Evolutionary conservation across 2,888 invertebrate species (phyloP), one percentile per base, ranked within the genome.

Genomic region (Drosophila colorata): DNA sequence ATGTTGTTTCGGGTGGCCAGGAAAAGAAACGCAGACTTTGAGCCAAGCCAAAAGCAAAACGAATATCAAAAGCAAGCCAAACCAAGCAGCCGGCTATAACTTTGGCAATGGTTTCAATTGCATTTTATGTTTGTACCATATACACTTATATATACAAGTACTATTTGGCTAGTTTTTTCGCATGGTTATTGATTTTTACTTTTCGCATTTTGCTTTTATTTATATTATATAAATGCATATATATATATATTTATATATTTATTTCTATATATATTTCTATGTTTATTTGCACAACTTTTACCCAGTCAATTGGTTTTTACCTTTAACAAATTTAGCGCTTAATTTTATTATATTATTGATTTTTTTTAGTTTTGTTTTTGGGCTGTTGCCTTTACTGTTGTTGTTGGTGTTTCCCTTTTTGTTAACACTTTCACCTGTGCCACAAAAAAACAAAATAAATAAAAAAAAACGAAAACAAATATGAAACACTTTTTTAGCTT

Each of bases 1-100:
- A 87, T 83, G 83, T 83, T 83, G 83, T 84, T 82, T 82, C 49
- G 69, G 73, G 78, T 57, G 78, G 80, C 70, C 77, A 80, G 81
- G 68, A 79, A 85, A 76, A 63, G 74, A 61, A 69, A 66, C 43
- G 58, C 41, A 66, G 49, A 53, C 44, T 55, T 46, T 49, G 16
- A 11, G 43, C 40, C 38, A 49, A 64, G 41, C 43, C 47, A 20
- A 55, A 47, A 53, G 31, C 51, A 47, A 49, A 68, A 56, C 48
- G 55, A 59, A 57, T 37, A 44, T 2, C 58, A 33, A 48, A 72
- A 35, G n/a, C 56, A 63, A 52, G 20, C 37, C 47, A 60, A 55
- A 31, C 47, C 48, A 47, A 41, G 23, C 48, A 47, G 44, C 71
- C 65, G 58, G 49, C 58, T 7, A 44, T 35, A 40, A 37, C 44